These are phyloP conservation scores for Melanerpes formicivorus DNA, from an alignment of 2,113 vertebrate genomes.

Conservation along the genomic window DNA sequence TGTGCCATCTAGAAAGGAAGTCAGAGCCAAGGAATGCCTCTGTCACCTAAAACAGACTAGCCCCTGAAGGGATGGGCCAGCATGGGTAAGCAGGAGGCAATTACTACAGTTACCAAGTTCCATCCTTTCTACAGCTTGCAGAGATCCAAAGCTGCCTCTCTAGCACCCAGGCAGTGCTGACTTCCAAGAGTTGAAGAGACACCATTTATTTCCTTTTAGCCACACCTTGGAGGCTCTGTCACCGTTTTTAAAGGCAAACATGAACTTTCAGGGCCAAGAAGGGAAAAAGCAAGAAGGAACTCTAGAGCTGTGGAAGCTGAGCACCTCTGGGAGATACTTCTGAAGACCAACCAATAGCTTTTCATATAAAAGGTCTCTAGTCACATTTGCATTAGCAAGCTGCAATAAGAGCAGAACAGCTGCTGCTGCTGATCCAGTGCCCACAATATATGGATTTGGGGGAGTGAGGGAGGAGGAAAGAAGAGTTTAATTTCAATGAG, in stretches of 20 bases:
- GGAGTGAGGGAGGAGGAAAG: background rate
- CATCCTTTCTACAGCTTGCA: background rate
- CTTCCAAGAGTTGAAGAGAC: background rate
- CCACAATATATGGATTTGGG: background rate
- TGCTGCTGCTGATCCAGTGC: background rate
- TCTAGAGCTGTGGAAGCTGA: background rate
- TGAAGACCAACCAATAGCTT: background rate
- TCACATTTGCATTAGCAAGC: background rate
- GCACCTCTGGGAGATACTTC: background rate
- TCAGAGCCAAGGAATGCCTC: background rate
- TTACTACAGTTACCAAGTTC: background rate
- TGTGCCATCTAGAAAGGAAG: background rate
- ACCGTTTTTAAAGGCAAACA: background rate
- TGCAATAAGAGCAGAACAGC: background rate
- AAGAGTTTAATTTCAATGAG: background rate
- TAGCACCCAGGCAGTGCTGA: background rate
- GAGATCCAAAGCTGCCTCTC: background rate
- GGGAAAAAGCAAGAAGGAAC: background rate
- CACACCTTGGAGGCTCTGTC: background rate
- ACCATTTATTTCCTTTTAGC: background rate
- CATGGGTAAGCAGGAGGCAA: background rate
- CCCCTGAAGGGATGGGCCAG: background rate
- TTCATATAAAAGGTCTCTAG: background rate
- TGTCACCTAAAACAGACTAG: background rate
- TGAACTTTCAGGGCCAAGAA: background rate